Evolutionary conservation across 2,888 invertebrate species (phyloP), one percentile per base, ranked within the genome.

Genomic region (Trimorus sp.): DNA sequence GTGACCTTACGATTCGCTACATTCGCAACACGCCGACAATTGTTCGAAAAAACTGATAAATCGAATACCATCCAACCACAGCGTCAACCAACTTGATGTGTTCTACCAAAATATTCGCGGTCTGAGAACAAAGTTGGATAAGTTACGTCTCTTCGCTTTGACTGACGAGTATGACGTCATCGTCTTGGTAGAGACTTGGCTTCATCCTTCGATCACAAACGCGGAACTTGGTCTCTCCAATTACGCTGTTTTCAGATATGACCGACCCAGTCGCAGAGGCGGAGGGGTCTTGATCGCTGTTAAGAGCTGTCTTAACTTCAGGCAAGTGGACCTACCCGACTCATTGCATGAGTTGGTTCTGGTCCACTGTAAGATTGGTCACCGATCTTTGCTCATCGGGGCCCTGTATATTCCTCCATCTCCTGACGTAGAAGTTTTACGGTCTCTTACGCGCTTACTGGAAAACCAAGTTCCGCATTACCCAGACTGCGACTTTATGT

Each of bases 191-290:
- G 51, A 51, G 15, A 14, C 51, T 1, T 51, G 51, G 51, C 14
- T 51, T n/a, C n/a, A 51, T 14, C 8, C 12, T 1, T 1, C n/a
- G 3, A 51, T 51, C 15, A 14, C 14, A 14, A 9, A 51, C 14
- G 14, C 12, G 1, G 51, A 51, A 51, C 51, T 51, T 2, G 51
- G 51, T 8, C 51, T 51, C 3, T 15, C 8, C 8, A 51, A 51
- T 15, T 51, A 51, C 14, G 15, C 14, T 12, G 14, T 51, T 51
- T 51, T 51, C 11, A 11, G 51, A 1, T 14, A n/a, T 2, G 51
- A 51, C 51, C 51, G 51, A 51, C 51, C n/a, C n/a, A 14, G 14
- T n/a, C 51, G 51, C 14, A 51, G 51, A 11, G 51, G 51, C 8
- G 51, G 51, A 1, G 51, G 51, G 8, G 14, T 51, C 14, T 14